A percentile compares a stretch with the other conserved stretches of the same genome.
Evolutionary conservation across 2,113 vertebrate genomes (phyloP).

Genomic region (Cebidichthys violaceus): DNA sequence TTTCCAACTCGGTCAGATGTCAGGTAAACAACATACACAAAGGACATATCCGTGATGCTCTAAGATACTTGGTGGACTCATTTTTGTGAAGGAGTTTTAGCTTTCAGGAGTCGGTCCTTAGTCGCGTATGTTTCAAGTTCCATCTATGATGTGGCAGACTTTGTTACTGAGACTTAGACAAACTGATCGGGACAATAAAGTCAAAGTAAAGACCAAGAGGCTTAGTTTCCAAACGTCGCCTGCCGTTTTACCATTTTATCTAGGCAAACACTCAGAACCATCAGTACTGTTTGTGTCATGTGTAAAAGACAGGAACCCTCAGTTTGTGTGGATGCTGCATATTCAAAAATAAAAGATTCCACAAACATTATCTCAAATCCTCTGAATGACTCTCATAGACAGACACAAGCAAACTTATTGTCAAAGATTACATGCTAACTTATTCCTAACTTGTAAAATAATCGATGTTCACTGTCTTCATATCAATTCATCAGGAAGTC

Average conservation of each 20-base stretch:
- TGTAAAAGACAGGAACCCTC: no score
- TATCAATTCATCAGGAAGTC: neutral
- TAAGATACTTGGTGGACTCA: neutral
- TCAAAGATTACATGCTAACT: neutral
- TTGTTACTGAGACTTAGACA: neutral
- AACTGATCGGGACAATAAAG: neutral
- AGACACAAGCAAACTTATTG: no score
- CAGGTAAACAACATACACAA: conserved; percentile 30
- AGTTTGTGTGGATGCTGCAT: neutral
- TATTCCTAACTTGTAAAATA: neutral
- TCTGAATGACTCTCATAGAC: neutral
- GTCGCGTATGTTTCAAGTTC: neutral
- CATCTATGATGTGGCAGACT: neutral
- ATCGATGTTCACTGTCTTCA: neutral
- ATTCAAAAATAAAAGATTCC: neutral
- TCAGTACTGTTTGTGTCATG: neutral
- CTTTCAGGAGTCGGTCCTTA: neutral
- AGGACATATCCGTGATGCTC: neutral
- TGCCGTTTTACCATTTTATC: neutral
- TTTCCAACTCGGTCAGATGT: neutral
- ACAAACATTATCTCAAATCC: neutral
- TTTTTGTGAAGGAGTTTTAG: neutral
- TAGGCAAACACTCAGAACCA: neutral
- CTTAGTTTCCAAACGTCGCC: neutral
- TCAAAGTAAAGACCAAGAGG: neutral